Evolutionary conservation across 2,797 vertebrate genomes (phyloP).

Genomic region (Betta splendens): DNA sequence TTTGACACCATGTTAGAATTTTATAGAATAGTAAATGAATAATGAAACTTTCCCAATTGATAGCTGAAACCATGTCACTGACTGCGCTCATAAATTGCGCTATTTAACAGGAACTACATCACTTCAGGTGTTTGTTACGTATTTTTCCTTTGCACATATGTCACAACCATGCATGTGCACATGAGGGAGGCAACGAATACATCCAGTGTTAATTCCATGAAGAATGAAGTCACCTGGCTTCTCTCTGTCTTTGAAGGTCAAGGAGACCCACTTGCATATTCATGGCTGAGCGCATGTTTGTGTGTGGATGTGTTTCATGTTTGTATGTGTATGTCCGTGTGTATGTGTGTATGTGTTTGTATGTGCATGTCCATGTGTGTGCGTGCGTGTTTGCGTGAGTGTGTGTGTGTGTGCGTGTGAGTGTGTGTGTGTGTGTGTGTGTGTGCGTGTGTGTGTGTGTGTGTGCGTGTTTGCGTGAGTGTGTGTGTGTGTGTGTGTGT

Average conservation of each 20-base stretch:
- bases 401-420: too few relatives aligned
- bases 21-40: slow-evolving; percentile 1
- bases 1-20: background rate
- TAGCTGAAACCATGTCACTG: slow-evolving; percentile 19
- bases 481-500: slow-evolving; percentile 42
- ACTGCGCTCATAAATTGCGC: slow-evolving; percentile 9
- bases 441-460: slow-evolving; percentile 38
- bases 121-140: slow-evolving; percentile 4
- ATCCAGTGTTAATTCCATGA: slow-evolving; percentile 78
- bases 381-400: slow-evolving; percentile 42
- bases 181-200: slow-evolving; percentile 53
- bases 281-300: slow-evolving; percentile 79
- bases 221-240: slow-evolving; percentile 89
- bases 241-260: slow-evolving; percentile 93
- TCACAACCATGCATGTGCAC: slow-evolving; percentile 33
- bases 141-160: slow-evolving; percentile 46
- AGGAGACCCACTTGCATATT: slow-evolving; percentile 99
- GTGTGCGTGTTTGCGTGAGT: slow-evolving; percentile 42
- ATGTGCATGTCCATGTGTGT: slow-evolving; percentile 38
- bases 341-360: slow-evolving; percentile 22
- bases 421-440: too few relatives aligned
- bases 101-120: background rate
- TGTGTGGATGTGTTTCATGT: slow-evolving; percentile 10
- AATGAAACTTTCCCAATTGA: background rate
- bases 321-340: slow-evolving; percentile 16